Conservation (phyloP, 2,888 invertebrate genomes). For the Kuschelorhynchus macadamiae region DNA sequence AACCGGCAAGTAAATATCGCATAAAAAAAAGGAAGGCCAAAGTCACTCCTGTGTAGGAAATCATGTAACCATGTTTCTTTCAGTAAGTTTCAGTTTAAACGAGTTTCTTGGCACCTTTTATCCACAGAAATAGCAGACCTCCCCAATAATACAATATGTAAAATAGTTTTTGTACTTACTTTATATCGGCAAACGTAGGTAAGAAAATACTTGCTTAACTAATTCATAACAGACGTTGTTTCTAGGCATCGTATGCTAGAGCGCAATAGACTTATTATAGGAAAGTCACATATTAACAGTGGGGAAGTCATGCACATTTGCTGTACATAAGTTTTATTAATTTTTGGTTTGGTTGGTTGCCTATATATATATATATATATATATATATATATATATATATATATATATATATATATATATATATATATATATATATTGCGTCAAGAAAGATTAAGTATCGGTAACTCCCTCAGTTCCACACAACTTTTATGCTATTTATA, state of each 20-base stretch:
- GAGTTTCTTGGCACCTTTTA: slow-evolving; percentile 21
- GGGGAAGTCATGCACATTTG: not conserved
- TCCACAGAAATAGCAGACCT: slow-evolving; percentile 35
- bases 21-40: slow-evolving; percentile 37
- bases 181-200: slow-evolving; percentile 8
- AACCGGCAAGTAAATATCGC: too few relatives aligned
- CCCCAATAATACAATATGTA: slow-evolving; percentile 4
- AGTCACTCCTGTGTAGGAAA: slow-evolving; percentile 32
- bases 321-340: not conserved
- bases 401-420: too few relatives aligned
- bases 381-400: too few relatives aligned
- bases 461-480: too few relatives aligned
- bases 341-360: not conserved
- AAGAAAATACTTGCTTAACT: not conserved
- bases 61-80: slow-evolving; percentile 33
- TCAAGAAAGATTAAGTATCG: too few relatives aligned
- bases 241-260: too few relatives aligned
- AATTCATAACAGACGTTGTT: not conserved
- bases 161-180: slow-evolving; percentile 13
- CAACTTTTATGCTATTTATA: too few relatives aligned
- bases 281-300: not conserved
- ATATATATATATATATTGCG: too few relatives aligned
- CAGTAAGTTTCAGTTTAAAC: slow-evolving; percentile 24
- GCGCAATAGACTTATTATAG: slow-evolving; percentile 13
- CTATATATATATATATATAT: too few relatives aligned